Base-by-base conservation (phyloP, 2,113 vertebrate genomes). In the Brachirus orientalis region DNA sequence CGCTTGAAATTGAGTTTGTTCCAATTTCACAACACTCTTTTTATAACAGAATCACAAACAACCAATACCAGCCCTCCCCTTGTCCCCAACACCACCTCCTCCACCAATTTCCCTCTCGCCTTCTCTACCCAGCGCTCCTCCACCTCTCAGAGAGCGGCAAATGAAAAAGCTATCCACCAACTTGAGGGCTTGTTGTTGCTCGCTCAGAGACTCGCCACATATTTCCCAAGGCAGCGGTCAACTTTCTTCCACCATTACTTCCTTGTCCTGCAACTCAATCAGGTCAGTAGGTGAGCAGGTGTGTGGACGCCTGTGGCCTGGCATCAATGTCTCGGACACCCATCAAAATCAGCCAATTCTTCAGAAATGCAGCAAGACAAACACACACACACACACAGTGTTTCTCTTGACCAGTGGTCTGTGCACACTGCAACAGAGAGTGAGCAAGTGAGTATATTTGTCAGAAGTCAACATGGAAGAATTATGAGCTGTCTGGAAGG, bases 181-280 rank as follows among this genome's bases (percentile, higher is more conserved):
- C 72, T 63, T 12, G 57, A 72, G 64, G 68, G 66, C 56, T 84
- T 77, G 61, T 83, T 80, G 57, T 80, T 16, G 46, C 60, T 75
- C 52, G n/a, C 65, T 73, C 62, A 12, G 68, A 80, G 81, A 66
- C 72, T 55, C n/a, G 38, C 44, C 53, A 65, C 76, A 86, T 87
- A 88, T 80, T 87, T 87, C 89, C 75, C 75, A 76, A 62, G 88
- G 74, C 37, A 45, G 57, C 63, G 78, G 85, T 90, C 88, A 78
- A 81, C 80, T 72, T 69, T 62, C 56, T 63, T 19, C 47, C n/a
- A 16, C 74, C 71, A 85, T 86, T 70, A 68, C 63, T 60, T 70
- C 56, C 1, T 17, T 33, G 0, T 51, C 51, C 57, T 10, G 16
- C 11, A 5, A 68, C 73, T 75, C 72, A 63, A 69, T 79, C 72